Base-by-base conservation (phyloP, 2,113 vertebrate genomes). In the Pterocles orientalis region DNA sequence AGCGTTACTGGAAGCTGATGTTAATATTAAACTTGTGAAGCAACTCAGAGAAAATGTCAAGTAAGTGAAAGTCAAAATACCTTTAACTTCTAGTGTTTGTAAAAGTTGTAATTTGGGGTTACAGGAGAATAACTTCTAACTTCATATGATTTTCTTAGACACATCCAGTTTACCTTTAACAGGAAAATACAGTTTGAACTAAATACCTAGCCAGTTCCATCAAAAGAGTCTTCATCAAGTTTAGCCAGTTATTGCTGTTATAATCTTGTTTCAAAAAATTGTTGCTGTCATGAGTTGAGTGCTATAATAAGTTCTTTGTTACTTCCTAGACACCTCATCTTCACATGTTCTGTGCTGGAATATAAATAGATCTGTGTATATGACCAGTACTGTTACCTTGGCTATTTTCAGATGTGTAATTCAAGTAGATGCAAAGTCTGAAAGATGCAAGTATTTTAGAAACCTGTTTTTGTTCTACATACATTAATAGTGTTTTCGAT, bases 11-110 rank as follows among this genome's bases (percentile, higher is more conserved):
- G 99, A 99, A 98, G 99, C 99, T 53, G 99, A 99, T 93, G 99
- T 99, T 87, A 99, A 99, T 98, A 99, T 99, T 97, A 99, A 99
- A 92, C 98, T 99, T 96, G 99, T 99, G 94, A 99, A 99, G 91
- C 99, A 99, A 95, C 98, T 99, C 76, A 98, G 99, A 98, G 99
- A 99, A 98, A 99, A 99, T 98, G 99, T 99, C 97, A 99, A 99
- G 99, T 99, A 98, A 98, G 99, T 99, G 64, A 89, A 96, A 96
- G 94, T 94, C 14, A 90, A 80, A 54, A 68, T 75, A 14, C 18
- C 20, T 85, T 79, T 83, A 56, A 84, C 3, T 87, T 78, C 9
- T 33, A 20, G 43, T 34, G 34, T 47, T 77, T 66, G 18, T 56
- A 39, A 18, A 64, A 84, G 20, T 47, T 81, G 34, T 75, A 18